These are phyloP conservation scores for Epinotia demarniana DNA, from an alignment of 2,888 invertebrate species.

Conservation along the genomic window DNA sequence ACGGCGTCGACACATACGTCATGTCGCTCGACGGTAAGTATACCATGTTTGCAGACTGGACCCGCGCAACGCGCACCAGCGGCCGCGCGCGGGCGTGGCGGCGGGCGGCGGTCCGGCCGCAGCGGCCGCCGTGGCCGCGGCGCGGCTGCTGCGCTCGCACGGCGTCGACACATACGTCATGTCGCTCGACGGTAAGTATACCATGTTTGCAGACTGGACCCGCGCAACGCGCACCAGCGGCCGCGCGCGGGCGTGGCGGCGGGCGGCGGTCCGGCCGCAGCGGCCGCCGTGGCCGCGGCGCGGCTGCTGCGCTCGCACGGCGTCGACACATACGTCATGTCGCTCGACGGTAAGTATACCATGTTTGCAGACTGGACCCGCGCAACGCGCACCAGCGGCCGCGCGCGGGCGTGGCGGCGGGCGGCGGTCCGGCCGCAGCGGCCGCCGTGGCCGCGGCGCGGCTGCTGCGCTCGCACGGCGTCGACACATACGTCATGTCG, in stretches of 20 bases:
- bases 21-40: conserved; percentile 4
- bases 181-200: conserved; percentile 2
- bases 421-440: conserved; percentile 81
- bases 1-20: conserved; percentile 84
- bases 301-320: conserved; percentile 94
- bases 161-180: conserved; percentile 79
- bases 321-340: conserved; percentile 63
- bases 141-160: conserved; percentile 92
- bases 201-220: conserved; percentile 87
- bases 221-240: conserved; percentile 94
- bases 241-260: conserved; percentile 92
- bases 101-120: conserved; percentile 86
- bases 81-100: conserved; percentile 91
- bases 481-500: conserved; percentile 56
- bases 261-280: conserved; percentile 83
- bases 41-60: no score
- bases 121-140: conserved; percentile 87
- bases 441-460: conserved; percentile 89
- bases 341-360: conserved; percentile 5
- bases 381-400: conserved; percentile 96
- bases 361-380: conserved; percentile 87
- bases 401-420: conserved; percentile 89
- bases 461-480: conserved; percentile 93
- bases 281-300: conserved; percentile 88
- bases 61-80: no score